Conservation (phyloP, 2,888 invertebrate species). For the Thyatira batis region DNA sequence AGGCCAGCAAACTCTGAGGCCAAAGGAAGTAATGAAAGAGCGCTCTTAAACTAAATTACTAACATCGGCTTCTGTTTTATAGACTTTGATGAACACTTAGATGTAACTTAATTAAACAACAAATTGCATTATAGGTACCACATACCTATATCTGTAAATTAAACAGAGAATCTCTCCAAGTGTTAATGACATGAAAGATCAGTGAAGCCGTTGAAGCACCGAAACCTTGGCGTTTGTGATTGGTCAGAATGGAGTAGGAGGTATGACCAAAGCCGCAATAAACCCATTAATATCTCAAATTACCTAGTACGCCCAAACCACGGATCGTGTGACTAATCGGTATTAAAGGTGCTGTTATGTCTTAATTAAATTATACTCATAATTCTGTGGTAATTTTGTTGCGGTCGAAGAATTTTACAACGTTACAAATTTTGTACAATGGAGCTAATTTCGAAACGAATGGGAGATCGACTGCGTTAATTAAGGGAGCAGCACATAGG, state of each 20-base stretch:
- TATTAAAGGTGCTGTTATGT: slow-evolving; percentile 77
- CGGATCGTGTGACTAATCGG: slow-evolving; percentile 79
- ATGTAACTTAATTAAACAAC: slow-evolving; percentile 30
- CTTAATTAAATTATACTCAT: slow-evolving; percentile 79
- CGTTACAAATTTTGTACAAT: slow-evolving; percentile 77
- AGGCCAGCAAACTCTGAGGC: slow-evolving; percentile 21
- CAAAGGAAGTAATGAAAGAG: slow-evolving; percentile 33
- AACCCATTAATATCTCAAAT: slow-evolving; percentile 76
- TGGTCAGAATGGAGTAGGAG: slow-evolving; percentile 68
- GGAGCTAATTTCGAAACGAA: slow-evolving; percentile 69
- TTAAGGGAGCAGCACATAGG: slow-evolving; percentile 61
- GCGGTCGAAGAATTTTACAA: slow-evolving; percentile 69
- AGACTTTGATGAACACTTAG: slow-evolving; percentile 32
- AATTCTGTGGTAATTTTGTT: slow-evolving; percentile 66
- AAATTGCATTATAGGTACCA: slow-evolving; percentile 30
- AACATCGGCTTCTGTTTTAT: slow-evolving; percentile 42
- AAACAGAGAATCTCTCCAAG: slow-evolving; percentile 56
- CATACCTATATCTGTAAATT: slow-evolving; percentile 33
- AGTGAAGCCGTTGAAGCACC: slow-evolving; percentile 64
- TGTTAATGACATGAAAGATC: slow-evolving; percentile 63
- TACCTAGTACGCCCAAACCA: slow-evolving; percentile 77
- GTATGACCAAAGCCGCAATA: slow-evolving; percentile 68
- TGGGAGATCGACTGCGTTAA: slow-evolving; percentile 67
- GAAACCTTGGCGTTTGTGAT: slow-evolving; percentile 51
- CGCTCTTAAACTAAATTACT: slow-evolving; percentile 28